Conservation (phyloP, 2,888 invertebrate species). For the Phortica magna region DNA sequence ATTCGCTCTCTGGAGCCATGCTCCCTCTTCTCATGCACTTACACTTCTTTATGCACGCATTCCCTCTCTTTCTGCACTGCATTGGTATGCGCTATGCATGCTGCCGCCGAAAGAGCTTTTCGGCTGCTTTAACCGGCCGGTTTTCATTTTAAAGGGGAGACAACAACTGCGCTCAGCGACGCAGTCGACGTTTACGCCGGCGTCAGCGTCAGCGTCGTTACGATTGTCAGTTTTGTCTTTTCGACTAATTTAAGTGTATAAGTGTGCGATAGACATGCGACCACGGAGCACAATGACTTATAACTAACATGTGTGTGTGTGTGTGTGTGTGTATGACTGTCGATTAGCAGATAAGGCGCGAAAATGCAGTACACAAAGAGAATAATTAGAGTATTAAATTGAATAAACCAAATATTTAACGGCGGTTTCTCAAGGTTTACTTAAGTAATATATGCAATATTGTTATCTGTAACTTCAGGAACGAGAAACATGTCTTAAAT, state of each 20-base stretch:
- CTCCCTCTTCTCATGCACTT: background rate
- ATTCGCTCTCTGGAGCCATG: background rate
- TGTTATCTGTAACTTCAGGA: no score
- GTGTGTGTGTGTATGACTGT: background rate
- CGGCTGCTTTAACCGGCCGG: slow-evolving; percentile 5
- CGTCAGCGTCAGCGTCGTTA: no score
- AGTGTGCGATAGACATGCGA: no score
- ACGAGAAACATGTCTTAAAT: no score
- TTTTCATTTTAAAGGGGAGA: slow-evolving; percentile 1
- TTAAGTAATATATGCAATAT: no score
- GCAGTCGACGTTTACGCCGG: no score
- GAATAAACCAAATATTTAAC: no score
- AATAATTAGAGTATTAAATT: slow-evolving; percentile 34
- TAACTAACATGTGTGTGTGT: background rate
- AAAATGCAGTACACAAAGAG: slow-evolving; percentile 38
- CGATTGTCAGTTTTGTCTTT: no score
- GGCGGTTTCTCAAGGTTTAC: no score
- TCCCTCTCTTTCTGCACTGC: background rate
- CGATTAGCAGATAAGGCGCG: slow-evolving; percentile 24
- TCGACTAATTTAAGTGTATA: no score
- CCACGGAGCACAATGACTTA: background rate
- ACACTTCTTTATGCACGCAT: no score
- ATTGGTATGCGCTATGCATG: background rate
- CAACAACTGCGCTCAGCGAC: no score
- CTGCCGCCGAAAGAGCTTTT: background rate